Evolutionary conservation across 2,797 vertebrate genomes (phyloP).

Genomic region (Danio kyathit): DNA sequence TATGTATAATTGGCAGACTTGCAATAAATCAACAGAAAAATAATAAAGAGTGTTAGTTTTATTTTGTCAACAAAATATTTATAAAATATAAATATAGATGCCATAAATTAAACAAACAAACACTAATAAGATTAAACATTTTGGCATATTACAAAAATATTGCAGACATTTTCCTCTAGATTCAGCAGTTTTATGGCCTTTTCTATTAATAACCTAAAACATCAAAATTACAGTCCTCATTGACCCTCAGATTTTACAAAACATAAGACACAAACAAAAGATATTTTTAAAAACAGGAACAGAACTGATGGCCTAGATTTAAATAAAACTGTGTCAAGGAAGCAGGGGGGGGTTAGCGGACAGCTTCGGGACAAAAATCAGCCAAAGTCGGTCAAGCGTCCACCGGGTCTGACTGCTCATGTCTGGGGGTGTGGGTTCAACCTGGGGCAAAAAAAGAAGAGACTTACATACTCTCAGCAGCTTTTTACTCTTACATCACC

Average conservation of each 20-base stretch:
- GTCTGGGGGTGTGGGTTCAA: conserved; percentile 26
- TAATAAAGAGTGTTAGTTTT: neutral
- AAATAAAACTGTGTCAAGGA: conserved; percentile 36
- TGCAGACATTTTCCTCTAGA: neutral
- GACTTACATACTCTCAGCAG: neutral
- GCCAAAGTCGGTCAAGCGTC: conserved; percentile 62
- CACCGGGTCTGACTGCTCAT: conserved; percentile 29
- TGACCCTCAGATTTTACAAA: too few relatives aligned
- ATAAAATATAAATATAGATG: neutral
- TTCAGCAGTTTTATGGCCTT: conserved; percentile 2
- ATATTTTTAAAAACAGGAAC: neutral
- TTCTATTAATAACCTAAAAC: neutral
- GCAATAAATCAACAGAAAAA: neutral
- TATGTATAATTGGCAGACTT: too few relatives aligned
- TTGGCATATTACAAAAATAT: neutral
- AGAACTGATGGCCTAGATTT: conserved; percentile 1
- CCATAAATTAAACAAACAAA: neutral
- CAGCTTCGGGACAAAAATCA: conserved; percentile 30
- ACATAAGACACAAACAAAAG: too few relatives aligned
- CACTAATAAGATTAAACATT: neutral
- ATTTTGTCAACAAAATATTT: neutral
- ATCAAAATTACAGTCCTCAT: neutral
- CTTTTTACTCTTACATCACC: conserved; percentile 34
- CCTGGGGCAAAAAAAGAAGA: conserved; percentile 5
- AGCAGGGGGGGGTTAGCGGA: conserved; percentile 19